phyloP scores from a whole-genome alignment of 2,113 vertebrate genomes.

The Colossoma macropomum region DNA sequence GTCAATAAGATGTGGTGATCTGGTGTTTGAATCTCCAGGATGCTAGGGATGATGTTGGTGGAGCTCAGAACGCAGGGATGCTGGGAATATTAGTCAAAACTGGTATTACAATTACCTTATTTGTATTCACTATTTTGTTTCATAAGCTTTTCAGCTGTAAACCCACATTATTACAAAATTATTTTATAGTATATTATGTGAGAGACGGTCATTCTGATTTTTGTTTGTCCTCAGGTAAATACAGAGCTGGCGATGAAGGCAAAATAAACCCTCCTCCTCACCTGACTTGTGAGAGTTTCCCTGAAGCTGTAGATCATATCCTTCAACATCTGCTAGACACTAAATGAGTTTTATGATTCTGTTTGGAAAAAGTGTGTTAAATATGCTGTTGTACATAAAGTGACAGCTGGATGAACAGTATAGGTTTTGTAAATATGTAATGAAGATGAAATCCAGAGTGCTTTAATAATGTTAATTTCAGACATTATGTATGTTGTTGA shows the following conservation, averaged over 20 bases:
- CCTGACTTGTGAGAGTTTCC: constrained; percentile 49
- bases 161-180: background rate
- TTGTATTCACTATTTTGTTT: background rate
- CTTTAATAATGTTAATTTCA: background rate
- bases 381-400: background rate
- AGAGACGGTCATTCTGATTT: constrained; percentile 78
- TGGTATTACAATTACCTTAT: constrained; percentile 71
- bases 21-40: constrained; percentile 76
- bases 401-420: background rate
- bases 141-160: background rate
- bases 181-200: constrained; percentile 24
- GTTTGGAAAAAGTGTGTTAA: background rate
- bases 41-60: constrained; percentile 90
- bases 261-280: constrained; percentile 43
- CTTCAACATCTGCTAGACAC: constrained; percentile 45
- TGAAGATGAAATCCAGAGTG: background rate
- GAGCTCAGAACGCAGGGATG: constrained; percentile 90
- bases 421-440: background rate
- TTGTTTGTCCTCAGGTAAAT: constrained; percentile 51
- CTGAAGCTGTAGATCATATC: constrained; percentile 52
- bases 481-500: background rate
- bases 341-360: constrained; percentile 2
- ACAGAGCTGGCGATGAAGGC: constrained; percentile 26
- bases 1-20: background rate
- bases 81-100: constrained; percentile 93